phyloP scores from a whole-genome alignment of 2,113 vertebrate species.

The Telmatochromis sp. region DNA sequence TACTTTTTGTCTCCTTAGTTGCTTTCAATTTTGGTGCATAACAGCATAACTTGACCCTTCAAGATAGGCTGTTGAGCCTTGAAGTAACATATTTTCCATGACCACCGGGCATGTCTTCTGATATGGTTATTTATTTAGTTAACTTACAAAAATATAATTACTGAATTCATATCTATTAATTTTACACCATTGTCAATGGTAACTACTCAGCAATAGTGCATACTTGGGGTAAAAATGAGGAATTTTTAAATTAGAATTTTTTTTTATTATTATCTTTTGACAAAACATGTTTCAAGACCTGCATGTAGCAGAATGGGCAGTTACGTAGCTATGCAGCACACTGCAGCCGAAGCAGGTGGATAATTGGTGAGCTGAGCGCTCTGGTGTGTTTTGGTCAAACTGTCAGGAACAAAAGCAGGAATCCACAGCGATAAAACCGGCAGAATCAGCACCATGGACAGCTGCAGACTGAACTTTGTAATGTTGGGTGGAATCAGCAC shows the following conservation, averaged over 20 bases:
- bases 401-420: background rate
- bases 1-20: background rate
- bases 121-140: background rate
- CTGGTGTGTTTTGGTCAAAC: background rate
- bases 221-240: background rate
- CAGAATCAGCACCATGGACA: slow-evolving; percentile 1
- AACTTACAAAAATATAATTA: background rate
- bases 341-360: background rate
- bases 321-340: background rate
- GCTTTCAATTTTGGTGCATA: background rate
- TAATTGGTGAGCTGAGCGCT: background rate
- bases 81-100: background rate
- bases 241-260: background rate
- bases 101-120: background rate
- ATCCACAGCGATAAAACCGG: background rate
- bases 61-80: background rate
- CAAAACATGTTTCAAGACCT: background rate
- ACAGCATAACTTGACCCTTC: background rate
- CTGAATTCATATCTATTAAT: background rate
- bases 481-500: background rate
- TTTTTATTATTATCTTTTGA: background rate
- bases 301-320: background rate
- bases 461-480: background rate
- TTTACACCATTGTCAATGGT: background rate
- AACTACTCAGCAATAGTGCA: background rate